phyloP scores from a whole-genome alignment of 2,888 invertebrate species.

The Macaria liturata region DNA sequence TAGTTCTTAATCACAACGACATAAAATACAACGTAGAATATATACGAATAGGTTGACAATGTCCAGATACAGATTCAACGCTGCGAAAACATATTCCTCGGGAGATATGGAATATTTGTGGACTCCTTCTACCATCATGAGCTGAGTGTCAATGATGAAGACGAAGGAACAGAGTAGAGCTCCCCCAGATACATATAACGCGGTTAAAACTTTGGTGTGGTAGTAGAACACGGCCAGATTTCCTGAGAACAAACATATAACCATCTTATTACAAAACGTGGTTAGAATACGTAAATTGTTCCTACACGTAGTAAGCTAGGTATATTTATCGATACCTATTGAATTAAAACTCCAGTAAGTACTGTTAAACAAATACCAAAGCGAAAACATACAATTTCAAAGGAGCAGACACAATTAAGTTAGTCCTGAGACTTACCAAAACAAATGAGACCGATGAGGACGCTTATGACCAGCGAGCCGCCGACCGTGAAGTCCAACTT shows the following conservation, averaged over 20 bases:
- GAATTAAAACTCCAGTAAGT: too few species aligned
- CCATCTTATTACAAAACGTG: neutral
- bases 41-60: conserved; percentile 95
- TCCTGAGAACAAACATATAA: conserved; percentile 43
- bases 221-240: conserved; percentile 87
- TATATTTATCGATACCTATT: too few species aligned
- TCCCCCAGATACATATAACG: conserved; percentile 93
- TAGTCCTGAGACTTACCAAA: conserved; percentile 81
- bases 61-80: conserved; percentile 94
- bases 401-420: too few species aligned
- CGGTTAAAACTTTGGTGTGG: conserved; percentile 81
- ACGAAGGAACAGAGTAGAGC: conserved; percentile 95
- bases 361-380: too few species aligned
- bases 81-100: conserved; percentile 97
- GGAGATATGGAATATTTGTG: conserved; percentile 96
- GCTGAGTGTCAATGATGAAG: conserved; percentile 95
- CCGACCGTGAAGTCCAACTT: conserved; percentile 93
- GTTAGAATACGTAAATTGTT: too few species aligned
- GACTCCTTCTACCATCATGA: conserved; percentile 92
- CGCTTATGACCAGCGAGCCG: conserved; percentile 87
- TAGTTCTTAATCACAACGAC: too few species aligned
- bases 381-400: too few species aligned
- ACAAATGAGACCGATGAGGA: conserved; percentile 89
- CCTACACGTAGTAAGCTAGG: too few species aligned
- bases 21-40: conserved; percentile 77